phyloP scores from a whole-genome alignment of 2,113 vertebrate species.

The Deroptyus accipitrinus region DNA sequence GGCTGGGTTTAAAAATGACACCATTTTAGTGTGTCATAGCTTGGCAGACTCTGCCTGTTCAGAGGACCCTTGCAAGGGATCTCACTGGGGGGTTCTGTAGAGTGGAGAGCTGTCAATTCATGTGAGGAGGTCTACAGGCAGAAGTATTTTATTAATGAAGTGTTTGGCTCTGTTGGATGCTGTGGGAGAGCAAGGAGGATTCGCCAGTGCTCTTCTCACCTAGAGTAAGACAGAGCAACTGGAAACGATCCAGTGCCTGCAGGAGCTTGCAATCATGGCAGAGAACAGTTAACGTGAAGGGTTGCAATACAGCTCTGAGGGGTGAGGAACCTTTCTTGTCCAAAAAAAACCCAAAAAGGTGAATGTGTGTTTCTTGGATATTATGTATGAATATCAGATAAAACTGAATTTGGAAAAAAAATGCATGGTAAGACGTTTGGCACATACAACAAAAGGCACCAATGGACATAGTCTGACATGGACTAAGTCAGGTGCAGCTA shows the following conservation, averaged over 20 bases:
- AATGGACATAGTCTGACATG: neutral
- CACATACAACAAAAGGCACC: neutral
- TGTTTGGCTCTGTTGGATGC: neutral
- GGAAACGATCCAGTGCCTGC: neutral
- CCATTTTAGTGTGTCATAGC: neutral
- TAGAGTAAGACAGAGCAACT: neutral
- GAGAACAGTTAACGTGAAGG: neutral
- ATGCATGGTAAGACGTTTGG: neutral
- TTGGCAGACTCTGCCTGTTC: neutral
- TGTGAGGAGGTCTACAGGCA: slow-evolving; percentile 19
- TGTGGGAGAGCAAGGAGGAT: neutral
- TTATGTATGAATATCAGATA: neutral
- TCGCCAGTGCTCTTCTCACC: neutral
- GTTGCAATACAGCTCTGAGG: neutral
- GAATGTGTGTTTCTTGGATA: neutral
- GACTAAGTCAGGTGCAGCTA: neutral
- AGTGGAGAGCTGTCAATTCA: neutral
- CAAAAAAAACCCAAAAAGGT: neutral
- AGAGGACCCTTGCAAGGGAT: neutral
- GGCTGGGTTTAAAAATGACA: neutral
- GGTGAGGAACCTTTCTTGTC: neutral
- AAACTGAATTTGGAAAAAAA: neutral
- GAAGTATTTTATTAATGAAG: slow-evolving; percentile 30
- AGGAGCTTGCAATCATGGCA: neutral
- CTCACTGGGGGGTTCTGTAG: neutral